These are phyloP conservation scores for Lophius piscatorius DNA, from an alignment of 2,113 vertebrate genomes.

Conservation along the genomic window DNA sequence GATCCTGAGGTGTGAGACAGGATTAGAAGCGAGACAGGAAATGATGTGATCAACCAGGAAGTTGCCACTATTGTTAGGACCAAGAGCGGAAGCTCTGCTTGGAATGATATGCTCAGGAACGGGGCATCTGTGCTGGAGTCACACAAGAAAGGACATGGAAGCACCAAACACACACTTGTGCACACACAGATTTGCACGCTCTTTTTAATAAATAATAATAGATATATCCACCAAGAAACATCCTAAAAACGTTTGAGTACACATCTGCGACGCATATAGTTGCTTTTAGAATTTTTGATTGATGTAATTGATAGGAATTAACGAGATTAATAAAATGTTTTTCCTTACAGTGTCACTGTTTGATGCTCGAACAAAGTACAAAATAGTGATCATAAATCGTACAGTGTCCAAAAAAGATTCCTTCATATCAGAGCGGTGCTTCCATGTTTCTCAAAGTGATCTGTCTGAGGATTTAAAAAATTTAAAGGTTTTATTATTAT, in stretches of 20 bases:
- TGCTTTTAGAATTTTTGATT: background rate
- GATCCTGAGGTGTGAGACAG: slow-evolving; percentile 44
- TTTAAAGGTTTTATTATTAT: too few relatives aligned
- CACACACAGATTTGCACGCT: background rate
- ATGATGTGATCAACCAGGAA: slow-evolving; percentile 76
- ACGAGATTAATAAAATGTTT: too few relatives aligned
- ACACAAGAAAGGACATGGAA: slow-evolving; percentile 24
- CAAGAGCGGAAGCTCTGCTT: slow-evolving; percentile 69
- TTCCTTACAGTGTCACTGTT: too few relatives aligned
- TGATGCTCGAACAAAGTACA: too few relatives aligned
- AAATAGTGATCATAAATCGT: too few relatives aligned
- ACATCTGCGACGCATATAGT: background rate
- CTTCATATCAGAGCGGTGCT: too few relatives aligned
- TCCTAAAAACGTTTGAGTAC: background rate
- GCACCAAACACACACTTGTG: background rate
- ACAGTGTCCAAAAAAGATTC: too few relatives aligned
- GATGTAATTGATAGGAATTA: too few relatives aligned
- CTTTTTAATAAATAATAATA: background rate
- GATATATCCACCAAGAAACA: background rate
- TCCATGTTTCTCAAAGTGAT: too few relatives aligned
- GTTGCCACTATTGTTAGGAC: slow-evolving; percentile 75
- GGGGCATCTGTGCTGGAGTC: slow-evolving; percentile 39
- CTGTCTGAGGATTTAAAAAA: too few relatives aligned
- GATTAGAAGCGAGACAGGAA: slow-evolving; percentile 70
- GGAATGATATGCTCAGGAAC: slow-evolving; percentile 63